phyloP scores from a whole-genome alignment of 2,888 invertebrate species.

The Phortica okadai region DNA sequence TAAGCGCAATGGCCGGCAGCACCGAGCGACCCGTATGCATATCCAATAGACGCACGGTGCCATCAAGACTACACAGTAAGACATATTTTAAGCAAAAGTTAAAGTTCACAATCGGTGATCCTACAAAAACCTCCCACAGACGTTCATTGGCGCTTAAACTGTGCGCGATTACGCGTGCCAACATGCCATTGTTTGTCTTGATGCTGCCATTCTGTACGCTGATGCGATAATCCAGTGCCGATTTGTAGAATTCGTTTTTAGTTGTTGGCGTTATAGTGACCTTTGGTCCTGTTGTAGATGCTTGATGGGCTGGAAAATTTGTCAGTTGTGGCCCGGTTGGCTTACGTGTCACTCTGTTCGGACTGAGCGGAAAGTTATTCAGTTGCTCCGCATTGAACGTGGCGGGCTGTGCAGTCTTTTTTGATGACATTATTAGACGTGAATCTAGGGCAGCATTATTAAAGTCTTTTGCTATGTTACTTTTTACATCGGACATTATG shows the following conservation, averaged over 20 bases:
- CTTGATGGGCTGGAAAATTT: conserved; percentile 51
- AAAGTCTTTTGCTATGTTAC: neutral
- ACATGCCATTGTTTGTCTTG: conserved; percentile 80
- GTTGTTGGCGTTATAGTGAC: conserved; percentile 60
- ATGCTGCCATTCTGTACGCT: conserved; percentile 77
- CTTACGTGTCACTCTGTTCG: conserved; percentile 38
- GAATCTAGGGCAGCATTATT: conserved; percentile 56
- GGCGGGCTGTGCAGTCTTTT: conserved; percentile 50
- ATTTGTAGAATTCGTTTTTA: conserved; percentile 72
- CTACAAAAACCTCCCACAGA: conserved; percentile 83
- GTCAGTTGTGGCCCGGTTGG: conserved; percentile 42
- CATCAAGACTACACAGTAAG: conserved; percentile 74
- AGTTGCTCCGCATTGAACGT: conserved; percentile 46
- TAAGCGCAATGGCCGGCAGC: conserved; percentile 73
- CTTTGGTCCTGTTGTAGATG: conserved; percentile 60
- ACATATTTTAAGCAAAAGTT: conserved; percentile 74
- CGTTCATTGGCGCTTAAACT: conserved; percentile 79
- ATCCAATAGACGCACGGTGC: conserved; percentile 71
- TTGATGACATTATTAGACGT: conserved; percentile 61
- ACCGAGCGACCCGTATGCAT: conserved; percentile 70
- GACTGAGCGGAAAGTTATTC: conserved; percentile 50
- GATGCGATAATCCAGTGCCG: conserved; percentile 77
- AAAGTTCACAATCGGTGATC: conserved; percentile 74
- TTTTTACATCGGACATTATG: neutral
- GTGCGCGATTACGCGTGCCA: conserved; percentile 79